These are phyloP conservation scores for Keiferia lycopersicella DNA, from an alignment of 2,888 invertebrate species.

Conservation along the genomic window DNA sequence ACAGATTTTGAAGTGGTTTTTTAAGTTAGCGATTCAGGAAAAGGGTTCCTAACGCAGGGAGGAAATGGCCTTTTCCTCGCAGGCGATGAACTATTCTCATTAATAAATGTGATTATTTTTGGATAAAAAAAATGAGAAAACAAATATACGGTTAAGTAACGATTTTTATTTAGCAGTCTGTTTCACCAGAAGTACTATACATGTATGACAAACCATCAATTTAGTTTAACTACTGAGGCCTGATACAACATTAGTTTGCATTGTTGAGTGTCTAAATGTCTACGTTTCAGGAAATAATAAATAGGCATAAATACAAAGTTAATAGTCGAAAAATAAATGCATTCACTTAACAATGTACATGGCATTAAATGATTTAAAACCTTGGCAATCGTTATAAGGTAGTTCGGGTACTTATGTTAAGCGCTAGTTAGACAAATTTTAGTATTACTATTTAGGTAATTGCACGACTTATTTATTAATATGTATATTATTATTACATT, in stretches of 20 bases:
- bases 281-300: not conserved
- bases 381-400: constrained; percentile 59
- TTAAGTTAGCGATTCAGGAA: too few relatives aligned
- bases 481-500: not conserved
- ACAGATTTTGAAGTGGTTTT: too few relatives aligned
- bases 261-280: not conserved
- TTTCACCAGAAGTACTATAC: constrained; percentile 54
- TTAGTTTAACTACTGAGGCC: constrained; percentile 61
- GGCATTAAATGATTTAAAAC: constrained; percentile 48
- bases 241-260: constrained; percentile 56
- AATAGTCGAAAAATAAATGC: constrained; percentile 72
- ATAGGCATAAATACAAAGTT: constrained; percentile 14
- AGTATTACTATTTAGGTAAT: constrained; percentile 39
- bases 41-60: too few relatives aligned
- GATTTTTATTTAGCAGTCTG: constrained; percentile 61
- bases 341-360: constrained; percentile 44
- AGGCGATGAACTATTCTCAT: too few relatives aligned
- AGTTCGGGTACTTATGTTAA: too few relatives aligned
- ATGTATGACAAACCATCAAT: constrained; percentile 60
- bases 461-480: not conserved
- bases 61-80: too few relatives aligned
- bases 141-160: not conserved
- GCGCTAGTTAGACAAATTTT: constrained; percentile 1
- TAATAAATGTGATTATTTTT: not conserved
- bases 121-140: not conserved